Evolutionary conservation across 2,888 invertebrate species (phyloP).

Genomic region (Slavum lentiscoides): DNA sequence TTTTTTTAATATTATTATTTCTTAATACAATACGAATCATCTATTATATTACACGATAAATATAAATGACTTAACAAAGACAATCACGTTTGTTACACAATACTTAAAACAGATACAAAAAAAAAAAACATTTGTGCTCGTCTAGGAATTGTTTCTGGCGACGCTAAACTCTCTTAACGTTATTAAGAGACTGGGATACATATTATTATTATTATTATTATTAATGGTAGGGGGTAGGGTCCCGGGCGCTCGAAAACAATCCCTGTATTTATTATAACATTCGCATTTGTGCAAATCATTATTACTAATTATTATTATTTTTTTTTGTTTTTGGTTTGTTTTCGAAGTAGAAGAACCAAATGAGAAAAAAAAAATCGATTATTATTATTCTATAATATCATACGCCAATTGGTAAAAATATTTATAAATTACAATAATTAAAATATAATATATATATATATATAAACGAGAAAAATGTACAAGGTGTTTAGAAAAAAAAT

Average conservation of each 20-base stretch:
- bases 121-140: conserved; percentile 41
- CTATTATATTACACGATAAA: conserved; percentile 25
- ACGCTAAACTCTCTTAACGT: neutral
- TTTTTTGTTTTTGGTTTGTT: neutral
- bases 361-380: conserved; percentile 29
- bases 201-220: neutral
- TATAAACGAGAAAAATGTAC: conserved; percentile 34
- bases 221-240: neutral
- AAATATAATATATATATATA: neutral
- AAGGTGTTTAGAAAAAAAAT: conserved; percentile 15
- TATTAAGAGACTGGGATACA: conserved; percentile 3
- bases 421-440: conserved; percentile 20
- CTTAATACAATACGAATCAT: conserved; percentile 43
- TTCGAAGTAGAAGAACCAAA: conserved; percentile 19
- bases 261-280: conserved; percentile 27
- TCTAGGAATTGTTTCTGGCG: conserved; percentile 6
- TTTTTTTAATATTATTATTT: neutral
- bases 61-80: conserved; percentile 42
- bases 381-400: neutral
- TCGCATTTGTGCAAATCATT: conserved; percentile 33
- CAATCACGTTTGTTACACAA: conserved; percentile 38
- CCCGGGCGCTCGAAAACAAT: conserved; percentile 3
- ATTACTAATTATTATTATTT: neutral
- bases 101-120: neutral
- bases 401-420: conserved; percentile 32